Evolutionary conservation across 2,113 vertebrate species (phyloP), one percentile per base, ranked within the genome.

Genomic region (Gadus chalcogrammus): DNA sequence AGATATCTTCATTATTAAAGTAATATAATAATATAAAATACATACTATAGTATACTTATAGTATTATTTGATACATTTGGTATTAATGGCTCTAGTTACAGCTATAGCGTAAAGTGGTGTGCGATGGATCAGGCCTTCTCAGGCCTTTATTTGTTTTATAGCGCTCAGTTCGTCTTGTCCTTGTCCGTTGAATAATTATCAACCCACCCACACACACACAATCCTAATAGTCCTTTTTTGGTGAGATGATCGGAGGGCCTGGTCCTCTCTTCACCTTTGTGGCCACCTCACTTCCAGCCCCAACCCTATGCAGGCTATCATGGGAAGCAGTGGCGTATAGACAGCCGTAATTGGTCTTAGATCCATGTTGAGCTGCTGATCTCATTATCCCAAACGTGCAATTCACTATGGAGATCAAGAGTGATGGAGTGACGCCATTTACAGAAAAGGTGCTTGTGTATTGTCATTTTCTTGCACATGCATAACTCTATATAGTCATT

Each of bases 161-260:
- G 15, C 65, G 58, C 77, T 79, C 75, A 76, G 79, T 82, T 82
- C 66, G 72, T 71, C 79, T 81, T 75, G 81, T 87, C 83, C 82
- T 88, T 85, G 84, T 20, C 20, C 20, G 20, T 67, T 89, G 82
- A 89, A 88, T 90, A 83, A 89, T 90, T 71, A 90, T 77, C 62
- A 73, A 69, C 73, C 48, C 70, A 68, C 38, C n/a, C 58, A 64
- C 18, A 59, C 62, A 58, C 61, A 27, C 58, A 58, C 67, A 64
- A 68, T 73, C 52, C 65, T 73, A 76, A 74, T 66, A 66, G 42
- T 7, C 42, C 1, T 58, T 68, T 66, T 42, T 64, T 65, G 55
- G 62, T 68, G 65, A 20, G 60, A 52, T 48, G 66, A 76, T 80
- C 60, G 31, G 65, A 72, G 8, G 62, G 16, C 20, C 64, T n/a